These are phyloP conservation scores for Erebia palarica DNA, from an alignment of 2,888 invertebrate genomes.

Conservation along the genomic window DNA sequence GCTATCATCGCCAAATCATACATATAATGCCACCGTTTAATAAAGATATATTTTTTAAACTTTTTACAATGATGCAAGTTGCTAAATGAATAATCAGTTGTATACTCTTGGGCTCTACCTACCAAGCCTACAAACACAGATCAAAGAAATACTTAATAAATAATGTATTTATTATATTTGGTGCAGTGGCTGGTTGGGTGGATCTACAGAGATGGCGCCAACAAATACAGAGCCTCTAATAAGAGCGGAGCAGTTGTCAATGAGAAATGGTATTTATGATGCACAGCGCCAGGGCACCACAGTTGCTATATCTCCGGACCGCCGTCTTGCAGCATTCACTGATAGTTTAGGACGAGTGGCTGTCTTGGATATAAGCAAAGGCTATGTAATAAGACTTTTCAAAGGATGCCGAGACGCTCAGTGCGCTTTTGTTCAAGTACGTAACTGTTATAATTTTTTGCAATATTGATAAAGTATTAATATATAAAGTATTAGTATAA, in stretches of 20 bases:
- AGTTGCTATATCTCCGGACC: constrained; percentile 90
- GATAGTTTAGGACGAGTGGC: constrained; percentile 95
- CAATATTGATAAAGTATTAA: not conserved
- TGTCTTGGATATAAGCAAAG: constrained; percentile 90
- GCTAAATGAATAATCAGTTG: too few relatives aligned
- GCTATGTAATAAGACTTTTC: constrained; percentile 92
- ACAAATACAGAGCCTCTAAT: constrained; percentile 74
- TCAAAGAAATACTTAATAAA: too few relatives aligned
- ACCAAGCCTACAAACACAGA: too few relatives aligned
- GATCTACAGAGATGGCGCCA: constrained; percentile 55
- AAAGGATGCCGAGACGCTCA: constrained; percentile 98
- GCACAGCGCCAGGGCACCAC: constrained; percentile 86
- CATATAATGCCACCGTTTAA: too few relatives aligned
- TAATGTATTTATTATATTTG: constrained; percentile 4
- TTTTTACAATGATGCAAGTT: too few relatives aligned
- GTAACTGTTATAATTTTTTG: constrained; percentile 17
- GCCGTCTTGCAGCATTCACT: constrained; percentile 89
- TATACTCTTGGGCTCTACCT: too few relatives aligned
- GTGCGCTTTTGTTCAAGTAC: constrained; percentile 94
- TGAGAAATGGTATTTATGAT: constrained; percentile 92
- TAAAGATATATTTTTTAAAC: too few relatives aligned
- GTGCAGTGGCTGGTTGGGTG: constrained; percentile 73
- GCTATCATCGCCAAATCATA: too few relatives aligned
- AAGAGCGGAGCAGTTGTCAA: constrained; percentile 87
- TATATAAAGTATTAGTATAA: not conserved